Conservation (phyloP, 2,113 vertebrate genomes). For the Prochilodus magdalenae region DNA sequence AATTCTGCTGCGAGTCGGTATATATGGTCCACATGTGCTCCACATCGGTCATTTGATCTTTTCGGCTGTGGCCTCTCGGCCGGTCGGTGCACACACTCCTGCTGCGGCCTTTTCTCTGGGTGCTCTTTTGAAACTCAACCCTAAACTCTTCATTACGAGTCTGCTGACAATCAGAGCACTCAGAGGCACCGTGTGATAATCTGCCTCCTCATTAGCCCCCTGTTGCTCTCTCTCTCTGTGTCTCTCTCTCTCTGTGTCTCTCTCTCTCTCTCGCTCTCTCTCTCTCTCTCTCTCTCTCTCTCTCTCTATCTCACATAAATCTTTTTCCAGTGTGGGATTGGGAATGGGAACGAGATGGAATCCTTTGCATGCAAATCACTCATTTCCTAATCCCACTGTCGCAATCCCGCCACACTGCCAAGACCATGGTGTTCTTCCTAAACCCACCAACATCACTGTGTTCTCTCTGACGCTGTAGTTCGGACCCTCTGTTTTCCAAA, state of each 20-base stretch:
- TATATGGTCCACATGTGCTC: conserved; percentile 21
- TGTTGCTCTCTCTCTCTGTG: conserved; percentile 87
- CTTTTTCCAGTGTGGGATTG: conserved; percentile 22
- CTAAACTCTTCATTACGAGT: conserved; percentile 57
- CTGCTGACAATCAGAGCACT: conserved; percentile 67
- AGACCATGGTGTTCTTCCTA: conserved; percentile 18
- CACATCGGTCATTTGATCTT: conserved; percentile 41
- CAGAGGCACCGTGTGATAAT: conserved; percentile 87
- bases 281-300: not conserved
- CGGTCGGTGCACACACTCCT: conserved; percentile 22
- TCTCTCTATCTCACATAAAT: conserved; percentile 6
- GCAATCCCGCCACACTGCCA: conserved; percentile 55
- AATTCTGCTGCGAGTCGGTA: not conserved
- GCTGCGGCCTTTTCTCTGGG: conserved; percentile 32
- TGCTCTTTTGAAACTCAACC: conserved; percentile 57
- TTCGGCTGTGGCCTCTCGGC: conserved; percentile 9
- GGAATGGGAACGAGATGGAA: conserved; percentile 4
- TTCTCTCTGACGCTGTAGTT: not conserved
- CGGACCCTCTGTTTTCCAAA: conserved; percentile 14
- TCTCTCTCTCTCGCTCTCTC: conserved; percentile 5
- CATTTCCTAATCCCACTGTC: conserved; percentile 79
- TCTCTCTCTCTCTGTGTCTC: conserved; percentile 73
- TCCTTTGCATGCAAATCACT: conserved; percentile 77
- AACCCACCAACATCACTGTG: not conserved
- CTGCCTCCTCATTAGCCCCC: conserved; percentile 94